These are phyloP conservation scores for Agrochola circellaris DNA, from an alignment of 2,888 invertebrate species.

Conservation along the genomic window DNA sequence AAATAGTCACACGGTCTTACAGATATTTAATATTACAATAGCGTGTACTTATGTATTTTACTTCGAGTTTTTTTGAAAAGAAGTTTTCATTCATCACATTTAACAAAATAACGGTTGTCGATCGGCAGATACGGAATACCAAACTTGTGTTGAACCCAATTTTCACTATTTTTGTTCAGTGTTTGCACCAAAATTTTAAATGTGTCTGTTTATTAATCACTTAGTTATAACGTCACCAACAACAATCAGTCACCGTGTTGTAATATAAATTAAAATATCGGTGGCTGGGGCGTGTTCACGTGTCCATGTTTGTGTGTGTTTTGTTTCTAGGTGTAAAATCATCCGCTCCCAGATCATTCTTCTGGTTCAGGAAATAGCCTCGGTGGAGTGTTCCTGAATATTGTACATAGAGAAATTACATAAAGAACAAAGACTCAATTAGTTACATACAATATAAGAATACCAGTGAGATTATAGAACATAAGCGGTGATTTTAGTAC, in stretches of 20 bases:
- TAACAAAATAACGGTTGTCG: slow-evolving; percentile 21
- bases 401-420: slow-evolving; percentile 87
- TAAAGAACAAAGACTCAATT: slow-evolving; percentile 90
- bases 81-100: not conserved
- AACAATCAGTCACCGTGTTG: slow-evolving; percentile 64
- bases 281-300: slow-evolving; percentile 82
- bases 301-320: slow-evolving; percentile 85
- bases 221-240: slow-evolving; percentile 53
- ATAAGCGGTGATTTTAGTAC: slow-evolving; percentile 90
- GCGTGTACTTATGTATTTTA: not conserved
- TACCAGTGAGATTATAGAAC: slow-evolving; percentile 90
- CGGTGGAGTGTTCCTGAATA: slow-evolving; percentile 86
- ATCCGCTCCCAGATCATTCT: slow-evolving; percentile 90
- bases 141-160: slow-evolving; percentile 27
- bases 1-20: not conserved
- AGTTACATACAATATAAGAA: slow-evolving; percentile 87
- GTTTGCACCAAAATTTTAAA: slow-evolving; percentile 60
- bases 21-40: not conserved
- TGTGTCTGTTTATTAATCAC: slow-evolving; percentile 48
- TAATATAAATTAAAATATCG: slow-evolving; percentile 63
- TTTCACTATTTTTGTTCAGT: slow-evolving; percentile 58
- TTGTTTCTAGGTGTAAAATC: slow-evolving; percentile 90
- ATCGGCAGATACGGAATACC: slow-evolving; percentile 55
- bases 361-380: slow-evolving; percentile 90
- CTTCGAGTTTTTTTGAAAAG: not conserved